Evolutionary conservation across 2,113 vertebrate species (phyloP), one percentile per base, ranked within the genome.

Genomic region (Rhinichthys klamathensis): DNA sequence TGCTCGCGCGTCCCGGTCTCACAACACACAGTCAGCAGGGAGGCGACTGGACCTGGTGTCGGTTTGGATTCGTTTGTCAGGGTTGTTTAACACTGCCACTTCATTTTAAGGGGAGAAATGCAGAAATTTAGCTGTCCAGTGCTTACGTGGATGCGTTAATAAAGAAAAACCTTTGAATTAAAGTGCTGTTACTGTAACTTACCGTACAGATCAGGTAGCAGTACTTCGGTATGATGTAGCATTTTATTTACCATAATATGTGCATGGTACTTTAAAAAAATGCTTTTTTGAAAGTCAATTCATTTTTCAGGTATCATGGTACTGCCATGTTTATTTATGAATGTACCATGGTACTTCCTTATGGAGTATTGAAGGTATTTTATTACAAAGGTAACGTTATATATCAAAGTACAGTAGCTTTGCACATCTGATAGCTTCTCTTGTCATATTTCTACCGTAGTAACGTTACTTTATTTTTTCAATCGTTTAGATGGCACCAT

Each of bases 91-190:
- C 67, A 70, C 65, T 35, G 16, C 3, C 65, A 44, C 9, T 18
- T 44, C 21, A 2, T 72, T n/a, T n/a, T 44, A 63, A 4, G 0
- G 9, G 69, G 9, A 8, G 3, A 21, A 44, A 44, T 12, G 6
- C 2, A 44, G 2, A 41, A 73, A 6, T n/a, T 0, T 4, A 13
- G 38, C 0, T 38, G 67, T 21, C 32, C 15, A 0, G 70, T 72
- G 69, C 69, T 72, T 72, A 72, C 69, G 69, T 74, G 72, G 72
- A 74, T 16, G 72, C 72, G 9, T 74, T 46, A 13, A 44, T 46
- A 4, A n/a, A 74, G 41, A 49, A 27, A 73, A 46, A 46, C 8
- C 32, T 3, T 38, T 35, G 16, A 27, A 32, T 16, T 69, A 4
- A 38, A 38, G 65, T 23, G 9, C 32, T 7, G 27, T 30, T 15